Evolutionary conservation across 2,888 invertebrate genomes (phyloP).

Genomic region (Brachyptera risi): DNA sequence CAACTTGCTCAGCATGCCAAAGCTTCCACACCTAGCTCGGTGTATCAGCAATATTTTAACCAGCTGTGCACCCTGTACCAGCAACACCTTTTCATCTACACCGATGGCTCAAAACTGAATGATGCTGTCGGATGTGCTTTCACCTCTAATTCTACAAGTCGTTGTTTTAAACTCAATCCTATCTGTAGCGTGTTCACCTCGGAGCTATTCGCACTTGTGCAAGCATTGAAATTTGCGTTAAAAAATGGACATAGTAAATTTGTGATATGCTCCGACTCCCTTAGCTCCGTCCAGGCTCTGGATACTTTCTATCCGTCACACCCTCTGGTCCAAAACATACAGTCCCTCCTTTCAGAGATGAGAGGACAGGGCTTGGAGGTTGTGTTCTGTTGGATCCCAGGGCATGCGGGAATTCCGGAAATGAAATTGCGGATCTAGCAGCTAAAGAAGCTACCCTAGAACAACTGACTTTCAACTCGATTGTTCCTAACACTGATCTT

Average conservation of each 20-base stretch:
- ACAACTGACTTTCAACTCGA: background rate
- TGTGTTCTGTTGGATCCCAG: too few species aligned
- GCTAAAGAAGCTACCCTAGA: background rate
- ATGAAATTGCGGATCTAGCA: background rate
- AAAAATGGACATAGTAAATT: background rate
- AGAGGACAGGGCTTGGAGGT: too few species aligned
- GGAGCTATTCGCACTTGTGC: background rate
- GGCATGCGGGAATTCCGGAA: background rate
- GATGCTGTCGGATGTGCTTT: background rate
- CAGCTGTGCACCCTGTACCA: background rate
- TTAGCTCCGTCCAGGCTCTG: background rate
- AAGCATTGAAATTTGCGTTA: background rate
- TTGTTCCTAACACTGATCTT: background rate
- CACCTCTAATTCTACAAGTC: background rate
- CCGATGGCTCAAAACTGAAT: background rate
- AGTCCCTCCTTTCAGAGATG: background rate
- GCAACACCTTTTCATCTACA: too few species aligned
- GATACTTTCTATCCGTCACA: background rate
- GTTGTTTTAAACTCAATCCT: background rate
- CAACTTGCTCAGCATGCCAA: background rate
- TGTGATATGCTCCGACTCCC: background rate
- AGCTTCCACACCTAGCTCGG: background rate
- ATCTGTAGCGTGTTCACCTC: background rate
- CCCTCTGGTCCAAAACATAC: background rate
- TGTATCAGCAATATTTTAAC: background rate